phyloP scores from a whole-genome alignment of 1,140 invertebrate species.

The Ectropis grisescens region DNA sequence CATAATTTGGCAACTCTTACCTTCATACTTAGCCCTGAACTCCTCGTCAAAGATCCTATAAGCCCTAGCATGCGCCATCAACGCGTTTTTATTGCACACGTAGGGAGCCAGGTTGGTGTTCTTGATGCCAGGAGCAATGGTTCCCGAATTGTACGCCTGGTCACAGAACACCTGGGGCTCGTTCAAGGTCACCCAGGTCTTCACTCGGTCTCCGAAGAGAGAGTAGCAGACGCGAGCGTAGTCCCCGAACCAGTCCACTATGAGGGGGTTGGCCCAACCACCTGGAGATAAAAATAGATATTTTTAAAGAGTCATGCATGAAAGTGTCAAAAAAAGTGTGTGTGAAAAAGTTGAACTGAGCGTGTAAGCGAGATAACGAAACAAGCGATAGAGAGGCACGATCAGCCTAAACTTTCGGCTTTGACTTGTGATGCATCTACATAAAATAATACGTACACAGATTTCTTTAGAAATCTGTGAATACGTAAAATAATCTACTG shows the following conservation, averaged over 20 bases:
- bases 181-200: slow-evolving; percentile 77
- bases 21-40: slow-evolving; percentile 24
- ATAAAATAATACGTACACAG: not conserved
- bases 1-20: too few species aligned
- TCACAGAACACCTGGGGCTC: slow-evolving; percentile 73
- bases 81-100: slow-evolving; percentile 67
- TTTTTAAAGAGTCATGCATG: not conserved
- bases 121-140: slow-evolving; percentile 19
- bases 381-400: too few species aligned
- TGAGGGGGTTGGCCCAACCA: slow-evolving; percentile 74
- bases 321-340: not conserved
- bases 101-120: slow-evolving; percentile 28
- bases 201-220: slow-evolving; percentile 73
- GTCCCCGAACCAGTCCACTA: slow-evolving; percentile 73
- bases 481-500: too few species aligned
- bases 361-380: too few species aligned
- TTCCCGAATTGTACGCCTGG: slow-evolving; percentile 63
- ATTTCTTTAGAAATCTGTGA: not conserved
- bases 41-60: slow-evolving; percentile 70
- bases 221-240: slow-evolving; percentile 71
- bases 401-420: too few species aligned
- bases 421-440: too few species aligned
- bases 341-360: too few species aligned
- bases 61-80: slow-evolving; percentile 72
- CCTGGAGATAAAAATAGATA: slow-evolving; percentile 33